Evolutionary conservation across 2,888 invertebrate species (phyloP), one percentile per base, ranked within the genome.

Genomic region (Xiphydria camelus): DNA sequence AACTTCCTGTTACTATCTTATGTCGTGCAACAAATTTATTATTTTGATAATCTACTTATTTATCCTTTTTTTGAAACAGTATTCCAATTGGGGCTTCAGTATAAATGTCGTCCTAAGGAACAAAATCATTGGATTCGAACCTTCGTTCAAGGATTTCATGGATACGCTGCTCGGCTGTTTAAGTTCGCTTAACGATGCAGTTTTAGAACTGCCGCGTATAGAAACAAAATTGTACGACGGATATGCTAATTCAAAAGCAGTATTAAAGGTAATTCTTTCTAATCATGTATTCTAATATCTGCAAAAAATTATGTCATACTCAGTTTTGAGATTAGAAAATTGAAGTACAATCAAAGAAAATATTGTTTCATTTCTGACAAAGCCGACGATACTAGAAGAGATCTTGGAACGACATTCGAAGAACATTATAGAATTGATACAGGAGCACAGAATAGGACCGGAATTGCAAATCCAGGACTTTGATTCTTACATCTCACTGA

Each of bases 351-450:
- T n/a, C n/a, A n/a, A n/a, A n/a, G n/a, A n/a, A n/a, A n/a, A n/a
- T n/a, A n/a, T n/a, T n/a, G n/a, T n/a, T n/a, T n/a, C n/a, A n/a
- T 23, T 42, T 42, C 61, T 62, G 53, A 71, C 71, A 23, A 64
- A 90, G 86, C 94, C 95, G 1, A 82, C 86, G 2, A 85, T 95
- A 57, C 84, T 89, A 15, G 78, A 82, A 7, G 85, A 87, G 29
- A 80, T 88, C 22, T 78, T 92, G 3, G 80, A 82, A 2, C 69
- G 74, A 1, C 87, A 88, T 55, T 84, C 84, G 57, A 71, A 77
- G 39, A 75, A 78, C 50, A 82, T 94, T 2, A 73, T 78, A 4
- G 79, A 82, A 20, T 74, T 90, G 55, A 77, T 91, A 10, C 82
- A 85, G 54, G 84, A 87, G 45, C 86, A 90, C 64, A 79, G 86